Evolutionary conservation across 2,888 invertebrate species (phyloP), one percentile per base, ranked within the genome.

Genomic region (Stratiomys singularior): DNA sequence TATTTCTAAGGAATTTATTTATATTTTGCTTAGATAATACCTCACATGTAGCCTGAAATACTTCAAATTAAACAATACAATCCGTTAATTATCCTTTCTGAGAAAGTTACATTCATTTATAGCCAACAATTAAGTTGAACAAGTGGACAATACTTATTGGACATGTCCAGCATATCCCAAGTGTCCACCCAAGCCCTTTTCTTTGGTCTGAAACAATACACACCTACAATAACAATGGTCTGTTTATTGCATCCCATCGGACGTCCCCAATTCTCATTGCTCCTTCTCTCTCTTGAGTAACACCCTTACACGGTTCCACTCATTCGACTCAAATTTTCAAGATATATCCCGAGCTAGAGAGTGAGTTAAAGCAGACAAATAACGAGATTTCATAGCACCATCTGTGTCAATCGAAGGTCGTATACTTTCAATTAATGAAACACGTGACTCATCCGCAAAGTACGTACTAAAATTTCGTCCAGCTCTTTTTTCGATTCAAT

Each of bases 361-460:
- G 37, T 37, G 37, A 37, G 37, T 37, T 37, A 52, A 66, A 18
- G 21, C 66, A 21, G 23, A 66, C 47, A 69, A 69, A 69, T 47
- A 13, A 30, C 27, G 46, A 46, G 47, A 64, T 79, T 79, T 79
- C 76, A 78, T 78, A 66, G 74, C 63, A 58, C 79, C 79, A 79
- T 79, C 72, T 79, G 79, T 78, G 78, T 78, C 79, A 79, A 79
- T 79, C 79, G 79, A 79, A 79, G 79, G 74, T 79, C 79, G 79
- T 79, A 78, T 79, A 79, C 66, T 79, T 79, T 79, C 79, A 79
- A 79, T 79, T 79, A 79, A 79, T 79, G 79, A 79, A 79, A 79
- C 79, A 79, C 79, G 79, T 79, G 78, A 79, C 78, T 77, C 27
- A 44, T 58, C 77, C 60, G 60, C 60, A 74, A 79, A 60, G 77